Conservation (phyloP, 2,888 invertebrate species). For the Neoaliturus tenellus region DNA sequence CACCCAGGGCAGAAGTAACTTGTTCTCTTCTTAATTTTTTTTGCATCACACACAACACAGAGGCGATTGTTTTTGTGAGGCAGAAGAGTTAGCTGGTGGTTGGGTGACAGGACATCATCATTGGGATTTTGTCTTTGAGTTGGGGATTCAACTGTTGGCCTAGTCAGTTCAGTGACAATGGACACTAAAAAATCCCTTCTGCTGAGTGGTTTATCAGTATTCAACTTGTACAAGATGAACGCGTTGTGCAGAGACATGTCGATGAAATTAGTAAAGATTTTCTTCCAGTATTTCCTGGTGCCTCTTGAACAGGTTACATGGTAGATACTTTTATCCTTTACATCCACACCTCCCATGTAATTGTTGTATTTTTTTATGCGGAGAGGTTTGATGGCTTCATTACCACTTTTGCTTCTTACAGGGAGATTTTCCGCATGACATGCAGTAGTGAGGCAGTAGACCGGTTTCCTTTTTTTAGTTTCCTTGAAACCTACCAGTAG, state of each 20-base stretch:
- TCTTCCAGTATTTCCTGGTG: conserved; percentile 35
- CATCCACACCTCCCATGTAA: conserved; percentile 32
- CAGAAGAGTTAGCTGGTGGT: not conserved
- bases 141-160: not conserved
- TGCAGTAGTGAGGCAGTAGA: conserved; percentile 19
- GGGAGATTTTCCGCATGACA: conserved; percentile 11
- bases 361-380: not conserved
- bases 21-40: not conserved
- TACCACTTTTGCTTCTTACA: conserved; percentile 26
- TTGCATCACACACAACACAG: too few species aligned
- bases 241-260: conserved; percentile 31
- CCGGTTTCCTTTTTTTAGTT: not conserved
- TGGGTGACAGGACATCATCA: not conserved
- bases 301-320: conserved; percentile 25
- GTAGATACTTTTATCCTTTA: conserved; percentile 27
- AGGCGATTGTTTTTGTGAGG: not conserved
- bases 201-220: conserved; percentile 38
- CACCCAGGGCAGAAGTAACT: too few species aligned
- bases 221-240: conserved; percentile 8
- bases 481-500: conserved; percentile 17
- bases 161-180: not conserved
- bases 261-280: conserved; percentile 32
- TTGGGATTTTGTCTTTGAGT: not conserved
- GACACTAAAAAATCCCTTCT: conserved; percentile 28
- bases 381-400: conserved; percentile 20